Evolutionary conservation across 2,797 vertebrate genomes (phyloP).

Genomic region (Hephaestus fuliginosus): DNA sequence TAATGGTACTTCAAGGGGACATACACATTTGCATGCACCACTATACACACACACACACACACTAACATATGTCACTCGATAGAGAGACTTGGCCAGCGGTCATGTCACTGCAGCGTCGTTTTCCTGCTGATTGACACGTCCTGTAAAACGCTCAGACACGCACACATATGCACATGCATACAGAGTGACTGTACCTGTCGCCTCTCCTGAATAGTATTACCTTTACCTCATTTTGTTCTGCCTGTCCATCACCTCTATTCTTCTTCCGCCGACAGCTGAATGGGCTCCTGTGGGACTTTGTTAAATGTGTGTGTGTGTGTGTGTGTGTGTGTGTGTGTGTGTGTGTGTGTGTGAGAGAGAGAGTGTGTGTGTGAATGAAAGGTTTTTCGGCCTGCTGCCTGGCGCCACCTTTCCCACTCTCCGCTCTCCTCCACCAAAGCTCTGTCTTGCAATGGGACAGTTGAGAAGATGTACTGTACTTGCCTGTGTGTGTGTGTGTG

Average conservation of each 20-base stretch:
- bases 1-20: constrained; percentile 56
- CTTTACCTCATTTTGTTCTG: constrained; percentile 84
- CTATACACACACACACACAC: constrained; percentile 9
- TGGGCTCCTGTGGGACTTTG: constrained; percentile 73
- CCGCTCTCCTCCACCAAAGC: constrained; percentile 58
- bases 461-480: constrained; percentile 60
- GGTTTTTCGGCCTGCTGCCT: constrained; percentile 70
- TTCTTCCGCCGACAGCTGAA: constrained; percentile 78
- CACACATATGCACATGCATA: constrained; percentile 57
- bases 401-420: constrained; percentile 82
- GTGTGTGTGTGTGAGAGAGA: constrained; percentile 26
- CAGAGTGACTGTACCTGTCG: constrained; percentile 79
- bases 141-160: constrained; percentile 49
- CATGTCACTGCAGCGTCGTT: constrained; percentile 72
- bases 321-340: constrained; percentile 33
- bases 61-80: constrained; percentile 49
- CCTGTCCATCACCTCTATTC: constrained; percentile 83
- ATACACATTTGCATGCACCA: constrained; percentile 7
- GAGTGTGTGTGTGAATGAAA: constrained; percentile 52
- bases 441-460: constrained; percentile 68
- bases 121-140: constrained; percentile 74
- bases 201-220: constrained; percentile 83
- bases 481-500: constrained; percentile 16
- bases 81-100: constrained; percentile 71
- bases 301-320: constrained; percentile 50